Conservation (phyloP, 2,113 vertebrate genomes). For the Galeopterus variegatus region DNA sequence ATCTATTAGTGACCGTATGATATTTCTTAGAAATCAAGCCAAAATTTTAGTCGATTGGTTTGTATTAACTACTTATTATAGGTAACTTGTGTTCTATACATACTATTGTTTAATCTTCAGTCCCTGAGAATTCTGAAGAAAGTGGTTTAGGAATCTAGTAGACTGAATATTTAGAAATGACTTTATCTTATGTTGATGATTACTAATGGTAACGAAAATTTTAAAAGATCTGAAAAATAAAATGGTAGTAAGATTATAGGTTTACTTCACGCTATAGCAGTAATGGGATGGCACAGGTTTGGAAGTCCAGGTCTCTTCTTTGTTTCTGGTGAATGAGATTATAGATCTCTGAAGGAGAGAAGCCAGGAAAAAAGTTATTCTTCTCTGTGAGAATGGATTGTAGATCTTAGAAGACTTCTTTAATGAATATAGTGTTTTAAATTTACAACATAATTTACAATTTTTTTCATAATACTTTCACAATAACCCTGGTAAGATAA, state of each 20-base stretch:
- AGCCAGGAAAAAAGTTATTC: not conserved
- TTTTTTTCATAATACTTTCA: not conserved
- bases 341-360: not conserved
- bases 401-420: not conserved
- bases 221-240: conserved; percentile 11
- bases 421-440: not conserved
- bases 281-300: not conserved
- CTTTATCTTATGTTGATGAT: not conserved
- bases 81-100: not conserved
- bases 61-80: not conserved
- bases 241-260: not conserved
- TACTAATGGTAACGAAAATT: not conserved
- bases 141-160: not conserved
- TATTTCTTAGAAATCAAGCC: conserved; percentile 16
- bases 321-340: not conserved
- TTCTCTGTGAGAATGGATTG: not conserved
- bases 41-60: not conserved
- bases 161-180: not conserved
- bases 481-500: not conserved
- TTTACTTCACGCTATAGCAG: not conserved
- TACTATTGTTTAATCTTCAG: not conserved
- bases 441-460: not conserved
- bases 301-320: not conserved
- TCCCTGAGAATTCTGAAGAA: not conserved
- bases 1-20: not conserved